These are phyloP conservation scores for Rattus norvegicus DNA, from an alignment of 2,113 vertebrate genomes.

Conservation along the genomic window DNA sequence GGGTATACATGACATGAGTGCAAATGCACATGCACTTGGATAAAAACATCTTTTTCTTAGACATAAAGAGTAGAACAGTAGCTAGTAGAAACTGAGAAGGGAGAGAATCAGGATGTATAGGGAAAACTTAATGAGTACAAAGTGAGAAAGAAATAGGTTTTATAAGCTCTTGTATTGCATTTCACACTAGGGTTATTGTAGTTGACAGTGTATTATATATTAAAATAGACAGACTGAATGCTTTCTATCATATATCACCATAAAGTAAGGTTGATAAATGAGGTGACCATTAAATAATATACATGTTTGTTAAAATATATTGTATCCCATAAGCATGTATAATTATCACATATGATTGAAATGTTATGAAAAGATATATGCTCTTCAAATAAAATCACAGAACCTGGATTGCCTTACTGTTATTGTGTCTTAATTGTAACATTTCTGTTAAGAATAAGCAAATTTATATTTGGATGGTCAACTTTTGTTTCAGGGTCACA, in stretches of 20 bases:
- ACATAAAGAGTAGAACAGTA: neutral
- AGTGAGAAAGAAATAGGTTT: neutral
- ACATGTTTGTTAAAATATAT: neutral
- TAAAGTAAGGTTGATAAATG: neutral
- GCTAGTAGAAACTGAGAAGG: neutral
- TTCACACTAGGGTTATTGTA: neutral
- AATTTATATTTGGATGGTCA: constrained; percentile 61
- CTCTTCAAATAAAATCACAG: constrained; percentile 6
- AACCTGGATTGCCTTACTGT: constrained; percentile 38
- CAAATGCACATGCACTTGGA: neutral
- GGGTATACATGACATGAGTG: neutral
- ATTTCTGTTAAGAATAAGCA: constrained; percentile 65
- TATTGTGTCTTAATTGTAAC: neutral
- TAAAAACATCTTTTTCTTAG: neutral
- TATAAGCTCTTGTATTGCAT: neutral
- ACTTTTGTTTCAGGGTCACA: constrained; percentile 56
- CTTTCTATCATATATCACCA: neutral
- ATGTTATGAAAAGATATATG: neutral
- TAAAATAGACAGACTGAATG: neutral
- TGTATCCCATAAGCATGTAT: neutral
- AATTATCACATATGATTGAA: neutral
- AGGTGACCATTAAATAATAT: neutral
- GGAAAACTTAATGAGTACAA: neutral
- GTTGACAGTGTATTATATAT: neutral
- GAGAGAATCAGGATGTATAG: neutral